Base-by-base conservation (phyloP, 1,140 invertebrate species). In the Steinernema khuongi region DNA sequence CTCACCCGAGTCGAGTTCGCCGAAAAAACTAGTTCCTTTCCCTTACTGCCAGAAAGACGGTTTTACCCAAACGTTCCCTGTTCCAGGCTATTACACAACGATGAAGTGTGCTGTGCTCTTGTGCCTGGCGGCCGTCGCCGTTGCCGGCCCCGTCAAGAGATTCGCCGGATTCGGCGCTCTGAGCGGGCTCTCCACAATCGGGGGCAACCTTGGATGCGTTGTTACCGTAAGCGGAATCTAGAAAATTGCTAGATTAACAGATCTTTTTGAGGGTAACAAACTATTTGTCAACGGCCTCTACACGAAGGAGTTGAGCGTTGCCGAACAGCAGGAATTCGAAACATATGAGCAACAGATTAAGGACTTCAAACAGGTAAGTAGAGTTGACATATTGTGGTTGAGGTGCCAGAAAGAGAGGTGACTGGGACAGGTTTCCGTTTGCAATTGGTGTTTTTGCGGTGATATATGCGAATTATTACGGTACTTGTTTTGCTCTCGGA, bases 131-230 rank as follows among this genome's bases (percentile, higher is more conserved):
- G 41, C 74, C 43, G 67, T 44, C 50, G 1, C 68, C 1, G n/a
- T 31, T 31, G 76, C 70, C 67, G 71, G 72, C 19, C 71, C 77
- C n/a, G 50, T 73, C 0, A 80, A 80, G 79, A 70, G 79, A 50
- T 79, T 80, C 26, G 60, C 79, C 41, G 75, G 74, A 28, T 75
- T 81, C 30, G 74, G 81, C 1, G 32, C 72, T 43, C 22, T 67
- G n/a, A n/a, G n/a, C n/a, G 14, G 4, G 4, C 70, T 74, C 1
- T 32, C 77, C 18, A 78, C 68, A 14, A 31, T 76, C 33, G 79
- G 79, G 29, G 79, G 79, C 67, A 68, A 71, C 17, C 43, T 81
- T 44, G 79, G 79, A 60, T 80, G 79, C 60, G 79, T 80, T 17
- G 79, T 80, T n/a, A 80, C 79, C 32, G 76, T 75, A 72, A 68